phyloP scores from a whole-genome alignment of 2,797 vertebrate genomes.

The Streptopelia turtur region DNA sequence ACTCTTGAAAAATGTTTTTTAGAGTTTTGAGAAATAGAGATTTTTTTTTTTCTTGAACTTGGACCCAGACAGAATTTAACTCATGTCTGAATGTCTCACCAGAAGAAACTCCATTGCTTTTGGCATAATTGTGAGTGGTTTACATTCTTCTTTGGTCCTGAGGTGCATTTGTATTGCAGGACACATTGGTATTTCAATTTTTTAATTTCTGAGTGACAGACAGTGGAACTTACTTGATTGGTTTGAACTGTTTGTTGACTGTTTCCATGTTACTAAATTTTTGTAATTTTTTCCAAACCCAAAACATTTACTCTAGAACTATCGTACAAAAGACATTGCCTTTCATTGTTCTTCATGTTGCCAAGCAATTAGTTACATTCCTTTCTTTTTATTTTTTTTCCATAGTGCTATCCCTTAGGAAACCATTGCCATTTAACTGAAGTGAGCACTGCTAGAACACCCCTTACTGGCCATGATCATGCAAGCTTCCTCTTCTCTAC shows the following conservation, averaged over 20 bases:
- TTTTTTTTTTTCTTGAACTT: not conserved
- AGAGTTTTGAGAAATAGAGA: not conserved
- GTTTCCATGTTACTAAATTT: not conserved
- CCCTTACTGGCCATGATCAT: not conserved
- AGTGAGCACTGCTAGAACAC: not conserved
- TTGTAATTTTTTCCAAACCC: not conserved
- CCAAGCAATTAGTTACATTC: not conserved
- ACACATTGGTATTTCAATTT: not conserved
- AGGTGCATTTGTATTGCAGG: not conserved
- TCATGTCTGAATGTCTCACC: not conserved
- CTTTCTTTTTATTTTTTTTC: not conserved
- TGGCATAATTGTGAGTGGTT: not conserved
- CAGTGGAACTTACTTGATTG: not conserved
- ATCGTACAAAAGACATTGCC: not conserved
- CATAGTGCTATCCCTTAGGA: not conserved
- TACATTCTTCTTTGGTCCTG: not conserved
- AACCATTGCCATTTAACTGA: not conserved
- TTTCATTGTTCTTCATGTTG: not conserved
- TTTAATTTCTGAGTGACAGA: not conserved
- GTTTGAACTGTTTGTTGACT: not conserved
- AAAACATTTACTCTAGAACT: not conserved
- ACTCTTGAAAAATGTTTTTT: not conserved
- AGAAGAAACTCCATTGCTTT: not conserved
- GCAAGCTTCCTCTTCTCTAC: not conserved
- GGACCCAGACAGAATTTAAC: not conserved